A percentile compares a stretch with the other conserved stretches of the same genome.
These are phyloP conservation scores for Hylia prasina DNA, from an alignment of 2,113 vertebrate genomes.

Conservation along the genomic window DNA sequence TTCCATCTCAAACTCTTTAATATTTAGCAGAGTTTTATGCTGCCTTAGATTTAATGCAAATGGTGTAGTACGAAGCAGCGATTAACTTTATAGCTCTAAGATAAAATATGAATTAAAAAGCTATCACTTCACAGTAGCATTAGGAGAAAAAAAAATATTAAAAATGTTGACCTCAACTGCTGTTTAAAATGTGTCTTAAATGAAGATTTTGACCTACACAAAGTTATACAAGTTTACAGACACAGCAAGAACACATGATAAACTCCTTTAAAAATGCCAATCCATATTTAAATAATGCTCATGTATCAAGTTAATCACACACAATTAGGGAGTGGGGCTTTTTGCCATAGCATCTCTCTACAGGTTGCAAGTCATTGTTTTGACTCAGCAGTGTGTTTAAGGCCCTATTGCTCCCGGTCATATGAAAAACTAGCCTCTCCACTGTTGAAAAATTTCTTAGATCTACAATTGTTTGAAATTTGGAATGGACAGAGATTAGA, in stretches of 20 bases:
- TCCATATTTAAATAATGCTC: neutral
- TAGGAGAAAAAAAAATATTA: neutral
- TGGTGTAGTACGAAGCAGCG: neutral
- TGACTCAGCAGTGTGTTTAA: neutral
- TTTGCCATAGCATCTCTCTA: neutral
- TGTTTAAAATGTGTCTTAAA: neutral
- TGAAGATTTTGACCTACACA: neutral
- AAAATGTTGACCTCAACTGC: neutral
- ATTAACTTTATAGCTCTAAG: constrained; percentile 38
- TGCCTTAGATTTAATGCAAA: constrained; percentile 15
- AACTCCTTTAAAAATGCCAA: neutral
- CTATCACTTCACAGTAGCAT: neutral
- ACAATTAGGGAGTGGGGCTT: neutral
- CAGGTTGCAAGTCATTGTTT: neutral
- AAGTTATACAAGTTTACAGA: neutral
- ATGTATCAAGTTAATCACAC: neutral
- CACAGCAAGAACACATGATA: neutral
- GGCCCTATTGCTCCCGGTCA: neutral
- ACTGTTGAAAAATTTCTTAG: neutral
- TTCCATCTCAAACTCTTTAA: neutral
- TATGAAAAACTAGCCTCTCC: neutral
- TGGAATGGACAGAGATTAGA: neutral
- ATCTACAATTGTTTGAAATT: neutral
- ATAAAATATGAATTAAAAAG: constrained; percentile 29
- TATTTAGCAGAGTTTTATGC: constrained; percentile 16